A percentile compares a stretch with the other conserved stretches of the same genome.
These are phyloP conservation scores for Moxostoma hubbsi DNA, from an alignment of 2,797 vertebrate species.

Conservation along the genomic window DNA sequence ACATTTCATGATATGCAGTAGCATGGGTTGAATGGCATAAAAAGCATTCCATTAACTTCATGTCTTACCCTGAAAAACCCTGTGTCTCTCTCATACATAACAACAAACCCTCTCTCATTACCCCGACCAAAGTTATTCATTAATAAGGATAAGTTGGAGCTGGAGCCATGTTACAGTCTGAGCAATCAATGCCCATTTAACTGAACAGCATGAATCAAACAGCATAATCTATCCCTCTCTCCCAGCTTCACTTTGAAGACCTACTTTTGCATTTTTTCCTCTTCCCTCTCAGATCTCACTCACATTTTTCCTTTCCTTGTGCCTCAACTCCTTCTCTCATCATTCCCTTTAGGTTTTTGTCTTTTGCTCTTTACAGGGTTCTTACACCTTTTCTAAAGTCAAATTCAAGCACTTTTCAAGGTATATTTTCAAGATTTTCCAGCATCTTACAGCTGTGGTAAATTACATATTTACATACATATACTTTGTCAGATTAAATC, in stretches of 20 bases:
- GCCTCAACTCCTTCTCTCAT: neutral
- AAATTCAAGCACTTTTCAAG: too few relatives aligned
- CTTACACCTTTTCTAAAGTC: too few relatives aligned
- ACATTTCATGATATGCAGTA: neutral
- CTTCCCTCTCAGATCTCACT: constrained; percentile 12
- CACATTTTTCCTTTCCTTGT: neutral
- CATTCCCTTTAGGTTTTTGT: neutral
- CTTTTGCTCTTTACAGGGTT: too few relatives aligned
- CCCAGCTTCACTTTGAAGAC: constrained; percentile 21
- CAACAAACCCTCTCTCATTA: neutral
- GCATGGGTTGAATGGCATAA: neutral
- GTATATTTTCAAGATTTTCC: too few relatives aligned
- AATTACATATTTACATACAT: too few relatives aligned
- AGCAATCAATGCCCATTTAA: constrained; percentile 49
- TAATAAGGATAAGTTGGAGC: constrained; percentile 3
- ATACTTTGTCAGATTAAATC: too few relatives aligned
- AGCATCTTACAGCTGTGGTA: too few relatives aligned
- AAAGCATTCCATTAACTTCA: neutral
- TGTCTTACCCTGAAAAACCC: neutral
- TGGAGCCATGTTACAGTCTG: constrained; percentile 1
- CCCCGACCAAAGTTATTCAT: neutral
- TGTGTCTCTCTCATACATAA: neutral
- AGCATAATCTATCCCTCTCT: constrained; percentile 24
- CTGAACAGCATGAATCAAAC: constrained; percentile 40
- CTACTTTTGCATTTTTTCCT: neutral